Conservation (phyloP, 2,113 vertebrate genomes). For the Brienomyrus longianalis region DNA sequence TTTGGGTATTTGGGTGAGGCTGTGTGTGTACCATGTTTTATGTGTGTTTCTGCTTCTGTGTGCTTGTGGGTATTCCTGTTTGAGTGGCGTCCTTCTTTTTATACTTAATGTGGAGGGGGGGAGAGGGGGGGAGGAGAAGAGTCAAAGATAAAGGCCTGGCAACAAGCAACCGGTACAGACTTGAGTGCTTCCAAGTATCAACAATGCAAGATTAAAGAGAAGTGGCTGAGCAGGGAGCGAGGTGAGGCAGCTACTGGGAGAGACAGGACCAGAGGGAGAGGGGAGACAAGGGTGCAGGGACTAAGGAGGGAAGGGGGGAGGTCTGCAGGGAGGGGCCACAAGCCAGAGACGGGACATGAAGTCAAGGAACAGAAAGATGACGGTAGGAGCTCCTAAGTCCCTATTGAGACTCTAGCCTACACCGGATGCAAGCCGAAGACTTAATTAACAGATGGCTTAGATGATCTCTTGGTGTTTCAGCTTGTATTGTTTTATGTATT, state of each 20-base stretch:
- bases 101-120: not conserved
- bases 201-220: conserved; percentile 19
- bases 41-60: not conserved
- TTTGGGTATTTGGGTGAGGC: not conserved
- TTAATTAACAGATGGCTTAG: not conserved
- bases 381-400: not conserved
- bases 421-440: not conserved
- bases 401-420: not conserved
- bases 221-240: not conserved
- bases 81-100: not conserved
- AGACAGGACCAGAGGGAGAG: not conserved
- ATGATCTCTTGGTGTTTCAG: not conserved
- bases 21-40: not conserved
- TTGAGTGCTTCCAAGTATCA: conserved; percentile 20
- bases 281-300: not conserved
- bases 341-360: not conserved
- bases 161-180: not conserved
- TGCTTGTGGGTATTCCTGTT: not conserved
- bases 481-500: not conserved
- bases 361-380: not conserved
- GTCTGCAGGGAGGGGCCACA: not conserved
- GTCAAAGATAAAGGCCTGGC: not conserved
- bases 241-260: not conserved
- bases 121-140: not conserved
- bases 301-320: not conserved